Conservation (phyloP, 2,797 vertebrate species). For the Bradypus variegatus region DNA sequence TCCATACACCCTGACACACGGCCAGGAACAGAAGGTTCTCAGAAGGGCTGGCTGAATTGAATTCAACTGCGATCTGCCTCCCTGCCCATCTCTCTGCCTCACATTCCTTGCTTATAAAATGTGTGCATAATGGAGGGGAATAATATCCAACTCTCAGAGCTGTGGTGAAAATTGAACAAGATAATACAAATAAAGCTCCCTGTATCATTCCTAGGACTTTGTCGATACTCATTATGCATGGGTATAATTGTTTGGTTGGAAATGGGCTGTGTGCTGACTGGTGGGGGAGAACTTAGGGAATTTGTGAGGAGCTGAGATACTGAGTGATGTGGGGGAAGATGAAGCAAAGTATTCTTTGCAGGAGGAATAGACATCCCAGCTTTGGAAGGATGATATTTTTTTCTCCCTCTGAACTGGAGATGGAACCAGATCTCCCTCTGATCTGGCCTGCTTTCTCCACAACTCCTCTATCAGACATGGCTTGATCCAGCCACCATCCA, state of each 20-base stretch:
- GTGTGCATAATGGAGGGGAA: no score
- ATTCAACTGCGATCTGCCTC: background rate
- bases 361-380: background rate
- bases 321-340: background rate
- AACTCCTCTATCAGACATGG: background rate
- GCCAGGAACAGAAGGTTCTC: background rate
- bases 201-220: background rate
- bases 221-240: background rate
- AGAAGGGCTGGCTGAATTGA: background rate
- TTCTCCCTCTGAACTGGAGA: background rate
- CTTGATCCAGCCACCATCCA: background rate
- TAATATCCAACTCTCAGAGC: background rate
- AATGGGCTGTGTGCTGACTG: background rate
- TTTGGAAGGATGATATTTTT: background rate
- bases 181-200: background rate
- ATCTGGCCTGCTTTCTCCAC: background rate
- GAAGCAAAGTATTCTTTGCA: background rate
- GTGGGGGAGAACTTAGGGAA: background rate
- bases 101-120: background rate
- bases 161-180: background rate
- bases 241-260: background rate
- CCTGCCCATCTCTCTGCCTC: background rate
- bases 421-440: no score
- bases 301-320: background rate
- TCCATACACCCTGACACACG: no score